phyloP scores from a whole-genome alignment of 2,888 invertebrate species.

The Mythimna ferrago region DNA sequence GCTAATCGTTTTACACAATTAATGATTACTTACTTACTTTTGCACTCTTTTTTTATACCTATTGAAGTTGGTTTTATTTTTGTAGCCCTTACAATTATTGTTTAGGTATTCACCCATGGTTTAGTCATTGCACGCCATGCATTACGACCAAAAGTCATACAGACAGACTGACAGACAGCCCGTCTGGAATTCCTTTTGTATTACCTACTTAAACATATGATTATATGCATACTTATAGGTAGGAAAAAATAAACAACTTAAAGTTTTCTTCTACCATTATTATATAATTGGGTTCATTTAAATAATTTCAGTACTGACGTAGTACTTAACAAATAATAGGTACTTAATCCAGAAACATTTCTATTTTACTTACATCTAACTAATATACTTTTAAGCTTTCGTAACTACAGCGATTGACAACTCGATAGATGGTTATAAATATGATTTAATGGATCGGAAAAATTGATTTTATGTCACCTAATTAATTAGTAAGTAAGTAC shows the following conservation, averaged over 20 bases:
- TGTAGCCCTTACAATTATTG: too few relatives aligned
- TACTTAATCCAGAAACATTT: slow-evolving; percentile 6
- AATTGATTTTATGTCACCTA: slow-evolving; percentile 35
- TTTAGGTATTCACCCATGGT: too few relatives aligned
- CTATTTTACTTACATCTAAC: slow-evolving; percentile 27
- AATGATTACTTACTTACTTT: too few relatives aligned
- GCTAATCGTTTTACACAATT: too few relatives aligned
- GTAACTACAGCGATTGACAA: slow-evolving; percentile 38
- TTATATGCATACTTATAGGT: not conserved
- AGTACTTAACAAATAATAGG: slow-evolving; percentile 19
- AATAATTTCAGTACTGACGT: slow-evolving; percentile 5
- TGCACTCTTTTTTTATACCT: too few relatives aligned
- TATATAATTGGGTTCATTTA: slow-evolving; percentile 17
- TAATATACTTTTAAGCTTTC: slow-evolving; percentile 15
- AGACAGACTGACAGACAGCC: too few relatives aligned
- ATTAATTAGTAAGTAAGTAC: slow-evolving; percentile 28
- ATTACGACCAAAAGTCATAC: too few relatives aligned
- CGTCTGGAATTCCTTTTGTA: too few relatives aligned
- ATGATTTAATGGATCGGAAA: slow-evolving; percentile 47
- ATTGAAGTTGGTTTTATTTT: too few relatives aligned
- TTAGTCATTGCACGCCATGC: too few relatives aligned
- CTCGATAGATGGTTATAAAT: slow-evolving; percentile 21
- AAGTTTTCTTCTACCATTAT: slow-evolving; percentile 11
- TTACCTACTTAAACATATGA: too few relatives aligned
- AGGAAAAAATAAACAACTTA: not conserved